Conservation (phyloP, 2,113 vertebrate genomes). For the Oriolus oriolus region DNA sequence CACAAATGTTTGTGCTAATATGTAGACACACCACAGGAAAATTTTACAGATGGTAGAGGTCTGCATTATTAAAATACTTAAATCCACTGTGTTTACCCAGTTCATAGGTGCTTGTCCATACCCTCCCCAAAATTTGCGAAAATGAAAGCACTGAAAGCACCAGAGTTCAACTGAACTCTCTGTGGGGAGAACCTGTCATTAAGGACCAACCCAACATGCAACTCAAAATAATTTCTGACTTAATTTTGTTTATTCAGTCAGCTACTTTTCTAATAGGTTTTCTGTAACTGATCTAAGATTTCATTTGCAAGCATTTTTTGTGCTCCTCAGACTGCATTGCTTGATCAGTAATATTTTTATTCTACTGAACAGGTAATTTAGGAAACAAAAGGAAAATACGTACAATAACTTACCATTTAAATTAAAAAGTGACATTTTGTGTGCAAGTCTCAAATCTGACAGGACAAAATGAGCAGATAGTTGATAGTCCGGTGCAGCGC, state of each 20-base stretch:
- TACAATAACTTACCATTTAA: not conserved
- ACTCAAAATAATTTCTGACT: not conserved
- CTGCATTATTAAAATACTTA: not conserved
- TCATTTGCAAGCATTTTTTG: not conserved
- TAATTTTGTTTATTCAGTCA: not conserved
- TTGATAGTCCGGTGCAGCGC: not conserved
- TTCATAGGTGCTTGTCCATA: not conserved
- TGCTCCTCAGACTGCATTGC: accelerated
- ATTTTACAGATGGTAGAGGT: not conserved
- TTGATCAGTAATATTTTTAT: not conserved
- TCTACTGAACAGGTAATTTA: not conserved
- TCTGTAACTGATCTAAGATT: not conserved
- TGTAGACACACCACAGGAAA: not conserved
- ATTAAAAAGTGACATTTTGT: not conserved
- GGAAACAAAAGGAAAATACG: not conserved
- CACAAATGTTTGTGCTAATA: not conserved
- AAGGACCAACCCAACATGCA: not conserved
- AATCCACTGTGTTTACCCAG: not conserved
- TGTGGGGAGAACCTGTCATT: accelerated
- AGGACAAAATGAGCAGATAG: not conserved
- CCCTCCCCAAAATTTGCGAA: not conserved
- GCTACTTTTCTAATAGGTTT: not conserved
- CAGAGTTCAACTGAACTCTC: not conserved
- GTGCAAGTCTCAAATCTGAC: not conserved
- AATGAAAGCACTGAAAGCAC: not conserved